These are phyloP conservation scores for Tonatia bakeri DNA, from an alignment of 2,113 vertebrate species.

Conservation along the genomic window DNA sequence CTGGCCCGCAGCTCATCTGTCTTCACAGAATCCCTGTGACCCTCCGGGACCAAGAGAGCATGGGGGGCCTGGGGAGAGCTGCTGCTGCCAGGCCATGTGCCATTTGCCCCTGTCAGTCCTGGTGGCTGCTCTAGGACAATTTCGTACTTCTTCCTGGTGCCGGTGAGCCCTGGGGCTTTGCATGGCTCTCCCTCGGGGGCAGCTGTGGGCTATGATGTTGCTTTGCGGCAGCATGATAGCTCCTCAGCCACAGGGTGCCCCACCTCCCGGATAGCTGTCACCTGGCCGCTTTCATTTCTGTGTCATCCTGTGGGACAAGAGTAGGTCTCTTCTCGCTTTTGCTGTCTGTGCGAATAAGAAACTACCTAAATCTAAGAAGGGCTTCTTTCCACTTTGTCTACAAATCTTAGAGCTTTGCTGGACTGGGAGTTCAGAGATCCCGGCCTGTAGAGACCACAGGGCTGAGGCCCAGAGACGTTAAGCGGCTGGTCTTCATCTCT, in stretches of 20 bases:
- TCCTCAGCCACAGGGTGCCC: background rate
- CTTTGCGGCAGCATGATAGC: background rate
- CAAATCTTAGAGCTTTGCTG: background rate
- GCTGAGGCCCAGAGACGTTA: background rate
- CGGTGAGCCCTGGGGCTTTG: background rate
- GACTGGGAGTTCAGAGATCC: background rate
- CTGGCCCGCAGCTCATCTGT: background rate
- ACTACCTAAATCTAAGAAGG: background rate
- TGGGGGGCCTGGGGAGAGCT: background rate
- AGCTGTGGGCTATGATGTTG: background rate
- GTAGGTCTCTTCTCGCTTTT: background rate
- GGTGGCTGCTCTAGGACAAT: background rate
- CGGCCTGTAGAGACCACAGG: no score
- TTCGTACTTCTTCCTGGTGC: background rate
- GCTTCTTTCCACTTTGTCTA: background rate
- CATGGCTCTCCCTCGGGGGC: no score
- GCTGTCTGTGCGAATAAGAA: background rate
- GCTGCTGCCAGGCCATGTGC: background rate
- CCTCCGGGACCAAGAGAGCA: fast-evolving
- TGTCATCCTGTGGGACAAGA: background rate
- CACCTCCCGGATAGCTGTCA: background rate
- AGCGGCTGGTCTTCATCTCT: background rate
- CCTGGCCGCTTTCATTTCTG: background rate
- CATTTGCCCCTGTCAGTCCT: background rate
- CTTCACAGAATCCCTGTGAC: background rate